Evolutionary conservation across 2,113 vertebrate genomes (phyloP).

Genomic region (Cebus imitator): DNA sequence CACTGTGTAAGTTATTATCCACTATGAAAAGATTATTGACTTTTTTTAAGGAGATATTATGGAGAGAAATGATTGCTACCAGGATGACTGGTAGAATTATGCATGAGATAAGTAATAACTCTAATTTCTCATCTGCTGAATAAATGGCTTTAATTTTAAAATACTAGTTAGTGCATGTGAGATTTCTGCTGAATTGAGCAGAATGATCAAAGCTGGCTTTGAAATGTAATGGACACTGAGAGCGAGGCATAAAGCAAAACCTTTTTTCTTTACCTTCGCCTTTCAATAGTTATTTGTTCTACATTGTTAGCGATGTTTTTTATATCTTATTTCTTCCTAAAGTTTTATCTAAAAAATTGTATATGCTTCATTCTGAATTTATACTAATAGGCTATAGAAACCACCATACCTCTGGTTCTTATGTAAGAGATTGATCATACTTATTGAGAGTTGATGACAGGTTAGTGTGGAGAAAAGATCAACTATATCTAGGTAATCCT

Average conservation of each 20-base stretch:
- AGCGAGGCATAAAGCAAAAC: slow-evolving; percentile 50
- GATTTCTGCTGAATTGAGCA: slow-evolving; percentile 83
- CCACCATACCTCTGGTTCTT: background rate
- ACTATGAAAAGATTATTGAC: slow-evolving; percentile 86
- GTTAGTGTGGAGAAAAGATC: background rate
- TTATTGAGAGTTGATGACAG: background rate
- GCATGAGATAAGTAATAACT: slow-evolving; percentile 87
- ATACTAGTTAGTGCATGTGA: slow-evolving; percentile 73
- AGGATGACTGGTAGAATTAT: slow-evolving; percentile 82
- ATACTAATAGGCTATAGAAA: background rate
- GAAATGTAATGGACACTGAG: slow-evolving; percentile 82
- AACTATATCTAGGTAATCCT: background rate
- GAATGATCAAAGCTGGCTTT: slow-evolving; percentile 78
- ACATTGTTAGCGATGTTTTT: background rate
- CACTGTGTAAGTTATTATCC: slow-evolving; percentile 83
- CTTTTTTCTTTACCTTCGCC: background rate
- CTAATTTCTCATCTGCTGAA: slow-evolving; percentile 82
- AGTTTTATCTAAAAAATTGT: background rate
- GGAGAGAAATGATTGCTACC: slow-evolving; percentile 75
- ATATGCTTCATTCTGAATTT: background rate
- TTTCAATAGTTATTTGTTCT: background rate
- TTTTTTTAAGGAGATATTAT: slow-evolving; percentile 77
- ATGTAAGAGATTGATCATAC: background rate
- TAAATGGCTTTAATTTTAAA: slow-evolving; percentile 84
- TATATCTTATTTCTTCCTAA: background rate